Percentiles rank a stretch among this genome's conserved stretches.
Evolutionary conservation across 1,140 invertebrate genomes (phyloP).

Genomic region (Ptiloglossa arizonensis): DNA sequence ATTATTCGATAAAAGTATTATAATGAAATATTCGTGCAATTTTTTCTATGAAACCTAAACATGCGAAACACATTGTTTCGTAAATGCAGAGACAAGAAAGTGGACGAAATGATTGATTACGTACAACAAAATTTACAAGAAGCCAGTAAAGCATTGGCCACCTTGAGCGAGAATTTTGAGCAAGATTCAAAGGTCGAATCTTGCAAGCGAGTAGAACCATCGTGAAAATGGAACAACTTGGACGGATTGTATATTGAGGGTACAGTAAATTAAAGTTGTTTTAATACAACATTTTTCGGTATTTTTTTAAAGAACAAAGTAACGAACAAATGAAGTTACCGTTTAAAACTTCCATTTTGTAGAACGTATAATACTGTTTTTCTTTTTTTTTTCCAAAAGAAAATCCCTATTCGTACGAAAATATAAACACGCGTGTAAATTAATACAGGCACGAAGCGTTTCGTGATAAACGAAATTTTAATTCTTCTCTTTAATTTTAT

Average conservation of each 20-base stretch:
- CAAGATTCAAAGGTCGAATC: constrained; percentile 78
- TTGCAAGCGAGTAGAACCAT: constrained; percentile 62
- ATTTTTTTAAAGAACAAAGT: not conserved
- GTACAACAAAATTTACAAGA: constrained; percentile 74
- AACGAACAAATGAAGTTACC: constrained; percentile 12
- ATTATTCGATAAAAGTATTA: too few species aligned
- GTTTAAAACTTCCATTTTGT: constrained; percentile 27
- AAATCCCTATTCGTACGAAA: not conserved
- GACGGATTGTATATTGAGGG: constrained; percentile 25
- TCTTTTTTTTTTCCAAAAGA: not conserved
- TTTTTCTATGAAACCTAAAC: too few species aligned
- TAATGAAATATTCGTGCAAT: too few species aligned
- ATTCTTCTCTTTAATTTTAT: not conserved
- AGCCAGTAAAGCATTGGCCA: constrained; percentile 69
- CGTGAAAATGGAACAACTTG: constrained; percentile 41
- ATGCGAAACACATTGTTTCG: constrained; percentile 1
- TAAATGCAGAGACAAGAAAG: constrained; percentile 70
- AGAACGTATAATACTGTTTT: not conserved
- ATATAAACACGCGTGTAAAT: constrained; percentile 14
- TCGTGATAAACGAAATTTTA: not conserved
- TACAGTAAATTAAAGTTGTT: constrained; percentile 25
- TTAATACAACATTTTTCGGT: not conserved
- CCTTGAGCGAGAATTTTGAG: constrained; percentile 74
- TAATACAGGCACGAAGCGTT: not conserved
- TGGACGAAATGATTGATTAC: constrained; percentile 75